Evolutionary conservation across 2,797 vertebrate genomes (phyloP).

Genomic region (Gadopsis marmoratus): DNA sequence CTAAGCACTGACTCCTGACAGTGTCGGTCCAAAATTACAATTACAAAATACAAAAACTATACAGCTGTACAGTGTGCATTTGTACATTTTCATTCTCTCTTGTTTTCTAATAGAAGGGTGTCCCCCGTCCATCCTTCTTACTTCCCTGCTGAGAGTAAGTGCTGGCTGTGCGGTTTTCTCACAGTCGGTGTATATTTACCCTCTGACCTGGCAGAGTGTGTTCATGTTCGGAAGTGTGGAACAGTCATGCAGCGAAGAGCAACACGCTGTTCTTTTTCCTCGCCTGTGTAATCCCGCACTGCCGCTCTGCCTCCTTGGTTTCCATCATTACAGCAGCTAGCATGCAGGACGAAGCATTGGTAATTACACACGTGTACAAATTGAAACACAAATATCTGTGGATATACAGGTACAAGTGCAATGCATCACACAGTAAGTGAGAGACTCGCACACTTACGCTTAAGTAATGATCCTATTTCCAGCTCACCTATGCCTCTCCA

Average conservation of each 20-base stretch:
- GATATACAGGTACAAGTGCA: neutral
- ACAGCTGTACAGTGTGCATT: neutral
- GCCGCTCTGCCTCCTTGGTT: conserved; percentile 1
- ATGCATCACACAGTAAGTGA: conserved; percentile 30
- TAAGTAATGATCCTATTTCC: conserved; percentile 56
- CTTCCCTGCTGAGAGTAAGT: conserved; percentile 51
- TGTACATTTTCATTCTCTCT: conserved; percentile 10
- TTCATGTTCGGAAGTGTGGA: conserved; percentile 34
- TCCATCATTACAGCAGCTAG: conserved; percentile 17
- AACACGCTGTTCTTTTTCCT: conserved; percentile 23
- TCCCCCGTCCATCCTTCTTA: conserved; percentile 7
- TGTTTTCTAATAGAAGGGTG: conserved; percentile 30
- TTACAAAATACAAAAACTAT: too few relatives aligned
- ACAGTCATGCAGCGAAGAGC: conserved; percentile 23
- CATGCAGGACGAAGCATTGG: conserved; percentile 4
- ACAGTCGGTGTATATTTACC: conserved; percentile 65
- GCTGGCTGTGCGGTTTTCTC: conserved; percentile 55
- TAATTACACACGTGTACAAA: conserved; percentile 22
- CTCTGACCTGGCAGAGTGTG: conserved; percentile 52
- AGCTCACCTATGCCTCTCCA: conserved; percentile 20
- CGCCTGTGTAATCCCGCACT: conserved; percentile 34
- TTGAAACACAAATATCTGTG: conserved; percentile 37
- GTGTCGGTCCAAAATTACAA: neutral
- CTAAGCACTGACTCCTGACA: neutral
- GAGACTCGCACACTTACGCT: conserved; percentile 33